phyloP scores from a whole-genome alignment of 1,140 invertebrate genomes.

The Gryllus bimaculatus region DNA sequence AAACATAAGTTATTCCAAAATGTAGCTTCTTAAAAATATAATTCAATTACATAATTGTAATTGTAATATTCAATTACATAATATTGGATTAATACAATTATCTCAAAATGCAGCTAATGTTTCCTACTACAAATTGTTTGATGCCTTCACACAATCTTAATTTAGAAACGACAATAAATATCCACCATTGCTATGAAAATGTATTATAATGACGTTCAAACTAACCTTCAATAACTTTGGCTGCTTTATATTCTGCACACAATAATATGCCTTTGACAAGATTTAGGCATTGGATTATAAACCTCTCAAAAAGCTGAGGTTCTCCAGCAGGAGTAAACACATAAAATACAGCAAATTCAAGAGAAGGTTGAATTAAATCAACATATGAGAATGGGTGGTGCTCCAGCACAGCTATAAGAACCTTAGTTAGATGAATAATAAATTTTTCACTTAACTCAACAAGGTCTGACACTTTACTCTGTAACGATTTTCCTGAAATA shows the following conservation, averaged over 20 bases:
- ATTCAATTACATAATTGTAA: no score
- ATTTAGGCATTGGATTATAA: conserved; percentile 83
- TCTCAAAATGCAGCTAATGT: no score
- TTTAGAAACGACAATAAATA: no score
- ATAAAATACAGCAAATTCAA: conserved; percentile 76
- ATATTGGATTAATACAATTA: no score
- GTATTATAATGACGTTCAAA: background rate
- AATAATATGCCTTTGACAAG: conserved; percentile 74
- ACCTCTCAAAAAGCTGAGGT: conserved; percentile 66
- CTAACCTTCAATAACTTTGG: conserved; percentile 36
- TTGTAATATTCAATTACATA: no score
- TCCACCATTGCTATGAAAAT: background rate
- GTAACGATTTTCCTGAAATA: conserved; percentile 52
- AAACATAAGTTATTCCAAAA: no score
- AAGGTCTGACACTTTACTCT: conserved; percentile 47
- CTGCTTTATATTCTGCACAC: conserved; percentile 60
- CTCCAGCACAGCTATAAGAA: conserved; percentile 63
- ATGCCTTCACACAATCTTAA: no score
- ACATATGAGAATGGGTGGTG: conserved; percentile 68
- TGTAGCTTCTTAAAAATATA: no score
- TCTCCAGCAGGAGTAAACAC: conserved; percentile 74
- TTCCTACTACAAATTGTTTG: no score
- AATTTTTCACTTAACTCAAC: conserved; percentile 66
- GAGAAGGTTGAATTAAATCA: conserved; percentile 61
- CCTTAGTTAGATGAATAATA: conserved; percentile 68